Conservation (phyloP, 2,888 invertebrate species). For the Drosophila tanythrix region DNA sequence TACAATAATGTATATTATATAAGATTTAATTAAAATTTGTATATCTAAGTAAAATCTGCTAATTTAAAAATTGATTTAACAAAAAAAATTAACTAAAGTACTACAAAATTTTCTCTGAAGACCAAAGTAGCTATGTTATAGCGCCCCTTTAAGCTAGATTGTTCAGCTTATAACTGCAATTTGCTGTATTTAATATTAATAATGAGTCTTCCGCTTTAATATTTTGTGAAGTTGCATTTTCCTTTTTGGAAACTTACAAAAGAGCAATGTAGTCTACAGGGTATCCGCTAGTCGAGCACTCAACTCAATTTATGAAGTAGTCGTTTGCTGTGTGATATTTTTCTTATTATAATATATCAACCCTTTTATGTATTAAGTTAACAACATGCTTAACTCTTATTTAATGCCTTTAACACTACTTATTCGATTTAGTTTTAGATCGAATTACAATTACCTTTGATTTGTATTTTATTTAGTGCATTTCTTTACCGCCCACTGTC, state of each 20-base stretch:
- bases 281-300: background rate
- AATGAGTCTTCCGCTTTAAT: background rate
- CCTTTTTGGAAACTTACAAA: background rate
- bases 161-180: background rate
- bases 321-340: background rate
- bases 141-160: background rate
- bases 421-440: constrained; percentile 2
- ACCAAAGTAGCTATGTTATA: background rate
- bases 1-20: background rate
- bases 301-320: background rate
- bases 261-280: background rate
- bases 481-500: constrained; percentile 10
- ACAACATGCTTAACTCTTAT: background rate
- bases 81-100: background rate
- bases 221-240: background rate
- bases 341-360: background rate
- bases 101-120: background rate
- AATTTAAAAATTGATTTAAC: background rate
- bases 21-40: background rate
- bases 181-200: background rate
- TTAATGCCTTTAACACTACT: background rate
- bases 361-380: background rate
- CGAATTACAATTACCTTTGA: background rate
- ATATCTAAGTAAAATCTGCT: background rate
- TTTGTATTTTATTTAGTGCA: constrained; percentile 11